Evolutionary conservation across 2,113 vertebrate genomes (phyloP), one percentile per base, ranked within the genome.

Genomic region (Oryzias javanicus): DNA sequence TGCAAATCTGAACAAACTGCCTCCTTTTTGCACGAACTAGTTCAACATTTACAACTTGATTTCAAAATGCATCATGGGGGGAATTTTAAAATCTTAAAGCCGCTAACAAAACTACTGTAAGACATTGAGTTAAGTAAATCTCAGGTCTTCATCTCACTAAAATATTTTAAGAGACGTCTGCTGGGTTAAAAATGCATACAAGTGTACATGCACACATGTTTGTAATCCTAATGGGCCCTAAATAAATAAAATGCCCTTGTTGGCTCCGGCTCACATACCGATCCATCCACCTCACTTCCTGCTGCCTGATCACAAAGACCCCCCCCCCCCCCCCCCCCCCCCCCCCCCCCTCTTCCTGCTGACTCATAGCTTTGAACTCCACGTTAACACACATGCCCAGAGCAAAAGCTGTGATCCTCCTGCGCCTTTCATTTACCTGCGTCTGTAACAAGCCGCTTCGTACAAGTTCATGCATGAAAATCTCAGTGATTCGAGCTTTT

Each of bases 131-230:
- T 84, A 63, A 70, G 64, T 57, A 81, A 64, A 54, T 42, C 54
- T 78, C 76, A 64, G 46, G 58, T 42, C 81, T 67, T 80, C 71
- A 85, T 76, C 72, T 75, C 77, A 56, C 49, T 73, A 60, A 49
- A 64, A 67, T 81, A 56, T 52, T 71, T 53, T 59, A 42, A 63
- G 53, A 41, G 22, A 40, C 55, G 64, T 27, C 14, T n/a, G 49
- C 49, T 54, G 57, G 61, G 50, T 56, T 50, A 61, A 60, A 55
- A 49, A 41, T 64, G 67, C 50, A 59, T 66, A 42, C 75, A 80
- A 86, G 76, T 89, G 84, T 66, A 74, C 60, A 88, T 79, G 64
- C 84, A 86, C 60, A 88, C 85, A 87, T 75, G 29, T 59, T 72
- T 47, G 53, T 51, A n/a, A 70, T 54, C 60, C 55, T 35, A 69